These are phyloP conservation scores for Drosophila mettleri DNA, from an alignment of 2,888 invertebrate species.

Conservation along the genomic window DNA sequence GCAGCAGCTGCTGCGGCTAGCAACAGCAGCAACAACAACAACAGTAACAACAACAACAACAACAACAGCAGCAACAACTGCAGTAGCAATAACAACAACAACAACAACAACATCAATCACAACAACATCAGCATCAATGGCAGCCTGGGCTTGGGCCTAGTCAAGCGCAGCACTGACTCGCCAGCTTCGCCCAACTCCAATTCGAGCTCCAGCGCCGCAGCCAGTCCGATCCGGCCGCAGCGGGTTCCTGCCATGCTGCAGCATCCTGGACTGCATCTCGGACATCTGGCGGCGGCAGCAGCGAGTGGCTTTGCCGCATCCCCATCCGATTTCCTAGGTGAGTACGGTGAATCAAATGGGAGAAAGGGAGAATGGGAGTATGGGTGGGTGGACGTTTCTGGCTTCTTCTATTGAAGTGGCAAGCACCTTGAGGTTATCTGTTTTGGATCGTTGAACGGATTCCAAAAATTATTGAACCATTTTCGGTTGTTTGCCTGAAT, in stretches of 20 bases:
- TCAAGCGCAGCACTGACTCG: slow-evolving; percentile 81
- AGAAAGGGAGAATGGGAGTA: too few species aligned
- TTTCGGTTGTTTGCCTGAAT: slow-evolving; percentile 52
- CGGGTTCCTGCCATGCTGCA: slow-evolving; percentile 85
- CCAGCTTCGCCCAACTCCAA: slow-evolving; percentile 85
- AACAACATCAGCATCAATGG: slow-evolving; percentile 36
- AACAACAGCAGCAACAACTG: not conserved
- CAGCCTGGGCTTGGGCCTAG: slow-evolving; percentile 32
- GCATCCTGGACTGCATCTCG: slow-evolving; percentile 87
- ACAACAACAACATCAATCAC: slow-evolving; percentile 31
- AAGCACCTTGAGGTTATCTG: slow-evolving; percentile 68
- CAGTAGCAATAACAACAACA: slow-evolving; percentile 36
- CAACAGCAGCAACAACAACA: slow-evolving; percentile 32
- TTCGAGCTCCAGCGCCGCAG: slow-evolving; percentile 86
- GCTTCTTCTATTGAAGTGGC: slow-evolving; percentile 44
- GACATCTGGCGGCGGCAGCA: slow-evolving; percentile 88
- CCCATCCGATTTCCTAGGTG: slow-evolving; percentile 93
- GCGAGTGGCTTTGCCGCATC: slow-evolving; percentile 88
- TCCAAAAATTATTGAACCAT: slow-evolving; percentile 42
- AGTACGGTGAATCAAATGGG: slow-evolving; percentile 59
- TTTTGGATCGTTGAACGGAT: slow-evolving; percentile 49
- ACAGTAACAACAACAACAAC: not conserved
- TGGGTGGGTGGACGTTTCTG: not conserved
- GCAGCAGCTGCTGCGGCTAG: slow-evolving; percentile 48
- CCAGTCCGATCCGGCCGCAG: slow-evolving; percentile 85